phyloP scores from a whole-genome alignment of 2,888 invertebrate species.

The Pycnomerus fuliginosus region DNA sequence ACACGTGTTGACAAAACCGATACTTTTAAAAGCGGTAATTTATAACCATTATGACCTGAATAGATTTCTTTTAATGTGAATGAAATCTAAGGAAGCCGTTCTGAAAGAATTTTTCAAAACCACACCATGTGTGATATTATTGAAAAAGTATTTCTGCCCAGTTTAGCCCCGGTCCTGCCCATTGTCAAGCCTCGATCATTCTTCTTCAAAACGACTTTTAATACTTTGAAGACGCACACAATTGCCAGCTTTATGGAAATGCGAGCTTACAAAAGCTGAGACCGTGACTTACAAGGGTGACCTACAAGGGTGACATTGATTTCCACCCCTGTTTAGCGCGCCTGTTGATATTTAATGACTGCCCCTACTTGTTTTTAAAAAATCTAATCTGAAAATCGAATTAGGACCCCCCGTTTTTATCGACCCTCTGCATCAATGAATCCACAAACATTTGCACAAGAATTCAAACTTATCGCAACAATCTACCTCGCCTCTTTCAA shows the following conservation, averaged over 20 bases:
- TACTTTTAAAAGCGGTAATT: constrained; percentile 46
- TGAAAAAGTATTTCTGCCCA: constrained; percentile 8
- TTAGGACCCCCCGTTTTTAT: no score
- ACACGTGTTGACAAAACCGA: constrained; percentile 51
- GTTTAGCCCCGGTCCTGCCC: constrained; percentile 14
- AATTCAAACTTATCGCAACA: constrained; percentile 7
- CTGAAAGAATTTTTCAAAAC: constrained; percentile 9
- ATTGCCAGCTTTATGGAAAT: constrained; percentile 1
- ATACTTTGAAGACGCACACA: neutral
- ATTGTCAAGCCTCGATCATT: constrained; percentile 14
- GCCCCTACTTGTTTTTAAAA: no score
- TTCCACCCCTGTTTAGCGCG: constrained; percentile 23
- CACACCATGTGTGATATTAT: constrained; percentile 5
- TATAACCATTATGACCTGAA: constrained; percentile 42
- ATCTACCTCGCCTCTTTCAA: constrained; percentile 13
- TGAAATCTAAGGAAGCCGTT: neutral
- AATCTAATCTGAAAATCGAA: no score
- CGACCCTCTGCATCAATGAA: constrained; percentile 8
- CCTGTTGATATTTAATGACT: no score
- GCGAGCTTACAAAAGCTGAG: constrained; percentile 1
- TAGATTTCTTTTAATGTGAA: constrained; percentile 1
- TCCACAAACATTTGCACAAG: constrained; percentile 15
- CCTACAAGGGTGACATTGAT: constrained; percentile 15
- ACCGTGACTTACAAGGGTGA: constrained; percentile 12
- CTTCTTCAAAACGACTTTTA: constrained; percentile 7